phyloP scores from a whole-genome alignment of 2,113 vertebrate species.

The Tiliqua scincoides region DNA sequence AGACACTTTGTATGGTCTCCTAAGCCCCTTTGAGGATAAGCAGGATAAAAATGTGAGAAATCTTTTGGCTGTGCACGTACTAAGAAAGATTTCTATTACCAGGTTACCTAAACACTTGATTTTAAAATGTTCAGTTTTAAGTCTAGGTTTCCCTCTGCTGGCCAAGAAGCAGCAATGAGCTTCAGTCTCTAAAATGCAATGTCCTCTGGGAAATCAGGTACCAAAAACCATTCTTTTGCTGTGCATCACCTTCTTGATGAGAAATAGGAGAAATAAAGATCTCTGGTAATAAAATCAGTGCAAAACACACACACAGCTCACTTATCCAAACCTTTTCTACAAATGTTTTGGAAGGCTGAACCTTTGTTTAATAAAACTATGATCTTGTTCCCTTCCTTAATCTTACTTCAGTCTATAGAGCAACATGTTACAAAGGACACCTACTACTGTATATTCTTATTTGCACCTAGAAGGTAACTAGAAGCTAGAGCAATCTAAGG shows the following conservation, averaged over 20 bases:
- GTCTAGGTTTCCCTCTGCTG: constrained; percentile 61
- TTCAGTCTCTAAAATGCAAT: neutral
- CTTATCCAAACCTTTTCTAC: neutral
- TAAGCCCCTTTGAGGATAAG: no score
- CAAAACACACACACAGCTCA: neutral
- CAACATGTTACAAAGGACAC: neutral
- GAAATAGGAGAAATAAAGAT: neutral
- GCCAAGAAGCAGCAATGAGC: constrained; percentile 6
- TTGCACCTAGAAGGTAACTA: no score
- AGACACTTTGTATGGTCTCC: no score
- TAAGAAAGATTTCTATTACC: no score
- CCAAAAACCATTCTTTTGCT: neutral
- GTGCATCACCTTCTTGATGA: neutral
- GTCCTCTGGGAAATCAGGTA: neutral
- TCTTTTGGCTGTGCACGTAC: no score
- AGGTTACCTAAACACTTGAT: neutral
- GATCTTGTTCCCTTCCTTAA: neutral
- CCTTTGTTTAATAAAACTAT: neutral
- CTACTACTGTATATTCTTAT: no score
- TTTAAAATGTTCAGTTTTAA: neutral
- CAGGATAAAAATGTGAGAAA: no score
- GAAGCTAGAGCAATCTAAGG: neutral
- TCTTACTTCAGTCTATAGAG: neutral
- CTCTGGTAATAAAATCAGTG: neutral
- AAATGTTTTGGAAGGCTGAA: neutral